Base-by-base conservation (phyloP, 1,140 invertebrate genomes). In the Drosophila albomicans region DNA sequence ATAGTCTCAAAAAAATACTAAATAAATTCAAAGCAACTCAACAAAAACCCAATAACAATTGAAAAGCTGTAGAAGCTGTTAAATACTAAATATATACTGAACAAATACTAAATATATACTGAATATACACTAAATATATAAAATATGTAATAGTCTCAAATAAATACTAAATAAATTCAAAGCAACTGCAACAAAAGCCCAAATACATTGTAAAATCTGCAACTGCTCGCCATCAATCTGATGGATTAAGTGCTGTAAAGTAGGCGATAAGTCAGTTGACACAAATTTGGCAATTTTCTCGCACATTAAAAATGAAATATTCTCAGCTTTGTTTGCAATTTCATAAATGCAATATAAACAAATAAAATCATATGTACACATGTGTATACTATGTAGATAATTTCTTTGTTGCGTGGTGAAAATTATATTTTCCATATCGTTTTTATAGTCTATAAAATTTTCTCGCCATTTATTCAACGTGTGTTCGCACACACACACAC, bases 381-480 rank as follows among this genome's bases (percentile, higher is more conserved):
- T 32, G 45, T 65, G 51, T 35, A 41, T 48, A 10, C 8, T 63
- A 57, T 52, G 66, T 57, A 66, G 61, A 82, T 72, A 75, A 75
- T 75, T 87, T 72, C 84, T 86, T 82, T 84, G 82, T 82, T 87
- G 64, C 51, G 52, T 67, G 75, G 28, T 69, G 76, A 46, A 64
- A 72, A 82, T 82, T 76, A 61, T 70, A 73, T 79, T 80, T 73
- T 75, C 72, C 72, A 82, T 74, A 64, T 79, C 35, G 61, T 75
- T 89, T 84, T 89, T 75, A 85, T 85, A 59, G 84, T 73, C 84
- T 87, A 87, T 84, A 78, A 75, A 82, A 87, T 88, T 67, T 77
- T 67, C 81, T 74, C 80, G 79, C 84, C 82, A 87, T 87, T 86
- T 79, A 86, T 82, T 76, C 58, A 71, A 79, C 67, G 58, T 78